Conservation (phyloP, 1,140 invertebrate genomes). For the Sycophaga agraensis region DNA sequence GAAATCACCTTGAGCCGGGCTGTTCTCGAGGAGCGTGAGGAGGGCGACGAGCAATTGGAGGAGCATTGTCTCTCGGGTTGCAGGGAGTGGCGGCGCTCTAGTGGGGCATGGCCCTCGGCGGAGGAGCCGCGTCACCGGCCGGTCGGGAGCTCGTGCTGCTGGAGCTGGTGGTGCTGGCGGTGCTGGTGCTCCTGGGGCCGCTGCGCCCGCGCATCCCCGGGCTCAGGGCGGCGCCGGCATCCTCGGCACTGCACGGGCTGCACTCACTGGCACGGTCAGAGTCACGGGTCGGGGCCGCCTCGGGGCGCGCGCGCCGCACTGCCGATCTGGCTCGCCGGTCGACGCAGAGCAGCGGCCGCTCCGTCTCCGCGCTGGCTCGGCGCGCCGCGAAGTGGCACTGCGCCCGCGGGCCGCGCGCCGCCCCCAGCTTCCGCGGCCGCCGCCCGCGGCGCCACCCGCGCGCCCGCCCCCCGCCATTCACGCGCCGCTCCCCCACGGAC, state of each 20-base stretch:
- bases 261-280: no score
- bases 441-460: background rate
- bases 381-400: slow-evolving; percentile 22
- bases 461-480: background rate
- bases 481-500: no score
- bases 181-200: background rate
- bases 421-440: slow-evolving; percentile 8
- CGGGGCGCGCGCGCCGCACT: no score
- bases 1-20: slow-evolving; percentile 18
- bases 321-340: no score
- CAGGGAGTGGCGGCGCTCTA: slow-evolving; percentile 9
- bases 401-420: slow-evolving; percentile 7
- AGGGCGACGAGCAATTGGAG: slow-evolving; percentile 15
- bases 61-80: slow-evolving; percentile 19
- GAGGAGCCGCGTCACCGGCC: background rate
- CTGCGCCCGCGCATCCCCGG: no score
- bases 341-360: background rate
- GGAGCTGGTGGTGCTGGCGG: background rate
- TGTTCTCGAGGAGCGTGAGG: slow-evolving; percentile 13
- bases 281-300: no score
- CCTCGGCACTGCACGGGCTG: no score
- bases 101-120: no score
- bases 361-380: background rate
- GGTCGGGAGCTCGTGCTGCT: background rate
- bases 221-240: no score